A percentile compares a stretch with the other conserved stretches of the same genome.
Evolutionary conservation across 2,797 vertebrate species (phyloP).

Genomic region (Mergus octosetaceus): DNA sequence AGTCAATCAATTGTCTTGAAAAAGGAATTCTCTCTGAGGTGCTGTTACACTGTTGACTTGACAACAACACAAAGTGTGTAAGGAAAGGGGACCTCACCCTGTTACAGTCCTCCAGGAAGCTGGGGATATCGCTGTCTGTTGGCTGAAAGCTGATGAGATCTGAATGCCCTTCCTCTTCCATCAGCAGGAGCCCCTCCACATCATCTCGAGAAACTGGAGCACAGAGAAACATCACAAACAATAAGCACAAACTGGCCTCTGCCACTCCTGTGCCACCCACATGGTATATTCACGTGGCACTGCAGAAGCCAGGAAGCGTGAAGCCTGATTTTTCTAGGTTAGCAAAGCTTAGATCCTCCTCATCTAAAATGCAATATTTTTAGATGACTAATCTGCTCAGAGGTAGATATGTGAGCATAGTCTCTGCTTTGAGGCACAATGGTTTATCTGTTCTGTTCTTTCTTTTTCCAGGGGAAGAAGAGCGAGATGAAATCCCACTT

Average conservation of each 20-base stretch:
- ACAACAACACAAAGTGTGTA: conserved; percentile 78
- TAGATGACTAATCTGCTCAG: conserved; percentile 63
- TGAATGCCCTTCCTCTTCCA: conserved; percentile 92
- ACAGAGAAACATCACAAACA: conserved; percentile 19
- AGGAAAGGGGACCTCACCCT: conserved; percentile 78
- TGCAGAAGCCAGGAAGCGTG: conserved; percentile 33
- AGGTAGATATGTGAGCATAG: conserved; percentile 7
- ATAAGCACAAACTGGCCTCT: not conserved
- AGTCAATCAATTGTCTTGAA: not conserved
- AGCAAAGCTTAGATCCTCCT: conserved; percentile 62
- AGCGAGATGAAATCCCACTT: not conserved
- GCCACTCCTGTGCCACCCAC: not conserved
- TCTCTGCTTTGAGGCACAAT: not conserved
- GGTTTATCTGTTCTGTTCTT: not conserved
- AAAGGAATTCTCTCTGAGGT: not conserved
- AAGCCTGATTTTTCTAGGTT: conserved; percentile 60
- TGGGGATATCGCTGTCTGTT: conserved; percentile 96
- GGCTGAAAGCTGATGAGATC: conserved; percentile 97
- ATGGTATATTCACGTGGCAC: not conserved
- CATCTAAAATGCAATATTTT: conserved; percentile 63
- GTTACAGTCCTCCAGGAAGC: conserved; percentile 97
- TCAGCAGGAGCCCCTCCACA: conserved; percentile 89
- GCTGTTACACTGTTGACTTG: not conserved
- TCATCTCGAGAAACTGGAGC: conserved; percentile 85
- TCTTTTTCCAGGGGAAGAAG: not conserved